Evolutionary conservation across 2,797 vertebrate species (phyloP), one percentile per base, ranked within the genome.

Genomic region (Gallirallus australis): DNA sequence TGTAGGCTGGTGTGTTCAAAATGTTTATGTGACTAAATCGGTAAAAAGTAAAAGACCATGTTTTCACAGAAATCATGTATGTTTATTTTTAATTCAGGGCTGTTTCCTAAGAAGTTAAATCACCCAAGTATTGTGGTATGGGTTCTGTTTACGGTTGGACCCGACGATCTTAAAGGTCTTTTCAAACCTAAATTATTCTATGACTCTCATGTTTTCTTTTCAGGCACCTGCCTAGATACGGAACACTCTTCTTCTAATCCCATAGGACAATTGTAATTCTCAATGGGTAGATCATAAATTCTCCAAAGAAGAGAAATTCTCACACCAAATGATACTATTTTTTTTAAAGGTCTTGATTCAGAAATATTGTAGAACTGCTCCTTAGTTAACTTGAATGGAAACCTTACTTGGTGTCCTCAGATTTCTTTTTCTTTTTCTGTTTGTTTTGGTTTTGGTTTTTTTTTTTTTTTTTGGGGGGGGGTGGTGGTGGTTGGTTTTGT

Each of bases 21-120:
- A 86, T 57, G 6, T 71, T 83, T 60, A 39, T 16, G 8, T 25
- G 12, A 53, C 14, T 61, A 57, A 83, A 59, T 47, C 7, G 78
- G 10, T 1, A 19, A 70, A 52, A 78, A 33, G 2, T 42, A 59
- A 23, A 69, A 23, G 6, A 28, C 7, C 0, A 0, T 28, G 11
- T 52, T 77, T 80, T 47, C 56, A 52, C 13, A 73, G 70, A 75
- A 73, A 39, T 61, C 7, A 7, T 61, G 2, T 3, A 8, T 25
- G 3, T 56, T 88, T 86, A 9, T 79, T 72, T 9, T 68, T 60
- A 47, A 6, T 77, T 77, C 35, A 60, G 16, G 70, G 48, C 23
- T 66, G 28, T n/a, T 77, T 86, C 21, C 35, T 24, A 35, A 60
- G 35, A 75, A 48, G 12, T 35, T 83, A 63, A 42, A 39, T 73